Evolutionary conservation across 2,113 vertebrate genomes (phyloP).

Genomic region (Sylvietta virens): DNA sequence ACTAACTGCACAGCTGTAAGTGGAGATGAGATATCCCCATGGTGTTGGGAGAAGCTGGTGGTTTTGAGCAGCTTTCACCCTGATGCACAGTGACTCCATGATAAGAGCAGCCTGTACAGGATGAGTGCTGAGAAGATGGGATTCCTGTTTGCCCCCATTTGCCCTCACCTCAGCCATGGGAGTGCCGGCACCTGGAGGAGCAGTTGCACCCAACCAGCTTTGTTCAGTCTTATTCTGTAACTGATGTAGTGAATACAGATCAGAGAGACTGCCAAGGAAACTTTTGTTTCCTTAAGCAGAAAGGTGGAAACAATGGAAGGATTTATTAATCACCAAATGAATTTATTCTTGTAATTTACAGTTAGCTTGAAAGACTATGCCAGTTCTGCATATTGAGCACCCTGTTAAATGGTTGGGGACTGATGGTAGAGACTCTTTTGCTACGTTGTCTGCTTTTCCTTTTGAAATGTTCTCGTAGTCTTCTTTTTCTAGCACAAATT

Average conservation of each 20-base stretch:
- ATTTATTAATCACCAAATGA: background rate
- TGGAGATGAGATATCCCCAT: background rate
- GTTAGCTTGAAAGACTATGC: background rate
- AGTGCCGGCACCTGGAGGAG: background rate
- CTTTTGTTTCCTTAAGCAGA: background rate
- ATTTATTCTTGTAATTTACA: background rate
- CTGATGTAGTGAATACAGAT: background rate
- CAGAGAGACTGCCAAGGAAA: background rate
- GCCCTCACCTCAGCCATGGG: background rate
- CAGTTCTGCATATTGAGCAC: background rate
- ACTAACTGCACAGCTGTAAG: background rate
- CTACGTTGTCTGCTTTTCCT: background rate
- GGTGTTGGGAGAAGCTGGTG: background rate
- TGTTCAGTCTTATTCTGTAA: background rate
- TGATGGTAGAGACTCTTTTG: background rate
- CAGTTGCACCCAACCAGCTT: background rate
- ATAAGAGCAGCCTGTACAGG: background rate
- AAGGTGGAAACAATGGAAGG: background rate
- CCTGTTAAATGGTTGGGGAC: background rate
- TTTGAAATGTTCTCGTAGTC: background rate
- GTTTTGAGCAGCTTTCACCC: background rate
- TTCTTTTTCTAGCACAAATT: background rate
- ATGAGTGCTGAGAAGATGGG: rapidly evolving
- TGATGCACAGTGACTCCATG: background rate
- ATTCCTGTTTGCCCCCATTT: background rate